phyloP scores from a whole-genome alignment of 2,797 vertebrate species.

The Siniperca undulata region DNA sequence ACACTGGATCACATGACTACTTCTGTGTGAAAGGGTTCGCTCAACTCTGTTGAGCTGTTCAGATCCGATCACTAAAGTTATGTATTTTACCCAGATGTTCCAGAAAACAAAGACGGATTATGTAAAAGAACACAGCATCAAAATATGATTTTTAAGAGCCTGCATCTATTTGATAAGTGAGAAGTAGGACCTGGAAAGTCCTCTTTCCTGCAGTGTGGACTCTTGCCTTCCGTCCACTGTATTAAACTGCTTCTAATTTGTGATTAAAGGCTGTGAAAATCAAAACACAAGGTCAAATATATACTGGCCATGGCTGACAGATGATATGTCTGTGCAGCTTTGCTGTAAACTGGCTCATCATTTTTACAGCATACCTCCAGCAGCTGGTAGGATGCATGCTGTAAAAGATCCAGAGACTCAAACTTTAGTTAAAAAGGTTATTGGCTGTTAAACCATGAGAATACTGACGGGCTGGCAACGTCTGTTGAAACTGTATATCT shows the following conservation, averaged over 20 bases:
- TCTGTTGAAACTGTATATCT: neutral
- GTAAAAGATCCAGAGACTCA: conserved; percentile 7
- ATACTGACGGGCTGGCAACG: neutral
- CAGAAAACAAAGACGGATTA: neutral
- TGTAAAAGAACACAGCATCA: neutral
- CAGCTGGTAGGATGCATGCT: neutral
- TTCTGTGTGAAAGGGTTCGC: neutral
- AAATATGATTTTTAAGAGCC: neutral
- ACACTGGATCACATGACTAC: neutral
- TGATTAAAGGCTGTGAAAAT: conserved; percentile 27
- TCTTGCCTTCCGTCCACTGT: neutral
- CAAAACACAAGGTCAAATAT: conserved; percentile 42
- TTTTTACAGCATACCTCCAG: conserved; percentile 12
- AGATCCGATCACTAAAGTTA: neutral
- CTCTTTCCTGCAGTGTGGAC: conserved; percentile 1
- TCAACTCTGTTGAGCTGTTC: neutral
- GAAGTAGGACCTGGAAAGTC: neutral
- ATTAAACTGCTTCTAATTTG: conserved; percentile 14
- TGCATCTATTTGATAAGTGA: neutral
- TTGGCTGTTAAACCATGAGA: conserved; percentile 1
- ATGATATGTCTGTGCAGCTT: neutral
- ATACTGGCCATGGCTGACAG: conserved; percentile 1
- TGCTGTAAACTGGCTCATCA: conserved; percentile 28
- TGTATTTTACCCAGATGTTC: neutral
- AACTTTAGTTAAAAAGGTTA: conserved; percentile 1